A percentile compares a stretch with the other conserved stretches of the same genome.
Conservation (phyloP, 2,797 vertebrate species). For the Cossypha niveicapilla region DNA sequence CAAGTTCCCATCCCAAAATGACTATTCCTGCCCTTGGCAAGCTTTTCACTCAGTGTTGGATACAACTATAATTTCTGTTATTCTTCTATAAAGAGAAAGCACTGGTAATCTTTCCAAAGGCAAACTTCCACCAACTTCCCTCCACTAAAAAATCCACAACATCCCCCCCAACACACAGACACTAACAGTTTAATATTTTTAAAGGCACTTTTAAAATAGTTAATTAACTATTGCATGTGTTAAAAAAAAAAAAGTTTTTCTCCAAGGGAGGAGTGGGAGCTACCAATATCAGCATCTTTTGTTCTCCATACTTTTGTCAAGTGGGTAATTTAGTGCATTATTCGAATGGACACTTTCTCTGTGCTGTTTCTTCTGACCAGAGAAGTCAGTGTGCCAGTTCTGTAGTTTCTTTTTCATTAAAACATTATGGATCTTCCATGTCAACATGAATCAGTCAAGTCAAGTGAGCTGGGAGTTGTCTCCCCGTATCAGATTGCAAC, state of each 20-base stretch:
- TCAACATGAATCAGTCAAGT: neutral
- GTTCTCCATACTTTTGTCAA: neutral
- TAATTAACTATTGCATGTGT: neutral
- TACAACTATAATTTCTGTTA: neutral
- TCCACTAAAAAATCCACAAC: neutral
- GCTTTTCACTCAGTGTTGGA: neutral
- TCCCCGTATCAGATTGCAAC: neutral
- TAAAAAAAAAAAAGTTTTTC: neutral
- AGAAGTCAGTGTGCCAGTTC: neutral
- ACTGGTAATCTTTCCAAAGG: neutral
- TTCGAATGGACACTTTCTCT: neutral
- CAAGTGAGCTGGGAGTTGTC: neutral
- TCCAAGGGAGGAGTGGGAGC: neutral
- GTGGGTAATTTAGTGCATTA: neutral
- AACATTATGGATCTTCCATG: neutral
- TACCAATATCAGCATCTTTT: neutral
- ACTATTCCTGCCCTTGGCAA: neutral
- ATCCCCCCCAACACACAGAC: neutral
- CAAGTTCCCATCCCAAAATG: neutral
- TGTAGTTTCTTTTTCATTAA: neutral
- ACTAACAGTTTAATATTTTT: neutral
- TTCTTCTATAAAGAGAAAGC: neutral
- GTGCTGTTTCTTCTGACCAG: neutral
- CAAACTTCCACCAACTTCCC: neutral
- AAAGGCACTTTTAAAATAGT: neutral